Conservation (phyloP, 92 coral and sea anemone species). For the Virgularia gustaviana region DNA sequence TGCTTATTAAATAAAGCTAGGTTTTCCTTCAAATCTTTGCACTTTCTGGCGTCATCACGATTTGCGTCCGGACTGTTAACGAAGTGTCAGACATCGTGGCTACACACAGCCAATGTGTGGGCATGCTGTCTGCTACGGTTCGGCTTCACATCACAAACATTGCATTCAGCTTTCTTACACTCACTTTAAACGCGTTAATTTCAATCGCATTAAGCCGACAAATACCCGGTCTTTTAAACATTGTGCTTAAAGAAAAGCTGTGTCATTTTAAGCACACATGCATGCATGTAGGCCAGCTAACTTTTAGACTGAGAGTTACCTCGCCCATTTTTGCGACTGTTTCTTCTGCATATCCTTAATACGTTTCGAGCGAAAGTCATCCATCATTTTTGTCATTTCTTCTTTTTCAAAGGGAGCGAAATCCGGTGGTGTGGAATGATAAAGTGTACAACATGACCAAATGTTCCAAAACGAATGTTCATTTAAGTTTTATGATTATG, state of each 20-base stretch:
- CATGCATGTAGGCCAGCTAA: no score
- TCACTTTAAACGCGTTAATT: not conserved
- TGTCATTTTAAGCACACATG: no score
- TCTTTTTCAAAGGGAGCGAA: slow-evolving; percentile 41
- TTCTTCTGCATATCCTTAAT: slow-evolving; percentile 9
- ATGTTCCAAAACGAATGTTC: no score
- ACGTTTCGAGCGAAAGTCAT: slow-evolving; percentile 24
- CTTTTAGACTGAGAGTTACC: no score
- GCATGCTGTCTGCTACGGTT: slow-evolving; percentile 8
- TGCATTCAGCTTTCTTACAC: not conserved
- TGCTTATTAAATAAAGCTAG: no score
- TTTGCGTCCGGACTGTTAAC: slow-evolving; percentile 35
- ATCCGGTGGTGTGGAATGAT: slow-evolving; percentile 26
- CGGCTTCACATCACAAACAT: not conserved
- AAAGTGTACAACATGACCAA: slow-evolving; percentile 9
- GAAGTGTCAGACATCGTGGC: slow-evolving; percentile 47
- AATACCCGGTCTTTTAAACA: no score
- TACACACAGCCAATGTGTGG: slow-evolving; percentile 25
- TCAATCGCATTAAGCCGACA: no score
- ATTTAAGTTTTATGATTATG: no score
- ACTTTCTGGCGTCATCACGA: slow-evolving; percentile 32
- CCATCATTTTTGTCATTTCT: slow-evolving; percentile 43
- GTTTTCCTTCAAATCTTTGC: slow-evolving; percentile 1
- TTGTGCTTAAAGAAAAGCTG: no score
- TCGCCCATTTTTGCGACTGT: not conserved